Conservation (phyloP, 2,888 invertebrate species). For the Unio pictorum region DNA sequence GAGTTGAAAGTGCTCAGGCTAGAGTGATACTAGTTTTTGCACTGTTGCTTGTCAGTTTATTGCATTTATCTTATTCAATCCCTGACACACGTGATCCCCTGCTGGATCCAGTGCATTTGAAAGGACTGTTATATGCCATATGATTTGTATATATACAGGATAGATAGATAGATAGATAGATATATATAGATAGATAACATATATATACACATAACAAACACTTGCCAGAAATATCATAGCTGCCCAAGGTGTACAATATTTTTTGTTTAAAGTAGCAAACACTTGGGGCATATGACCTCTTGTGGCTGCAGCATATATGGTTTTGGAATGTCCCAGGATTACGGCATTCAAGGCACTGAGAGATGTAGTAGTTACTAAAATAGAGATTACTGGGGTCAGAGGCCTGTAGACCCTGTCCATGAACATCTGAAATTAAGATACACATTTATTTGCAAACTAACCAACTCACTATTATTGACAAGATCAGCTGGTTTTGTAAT, state of each 20-base stretch:
- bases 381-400: constrained; percentile 30
- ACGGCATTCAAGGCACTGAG: constrained; percentile 38
- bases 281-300: constrained; percentile 44
- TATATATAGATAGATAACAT: background rate
- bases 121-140: too few relatives aligned
- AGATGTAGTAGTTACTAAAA: constrained; percentile 33
- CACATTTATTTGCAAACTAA: background rate
- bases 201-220: background rate
- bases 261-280: constrained; percentile 39
- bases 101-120: too few relatives aligned
- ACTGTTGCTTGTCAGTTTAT: too few relatives aligned
- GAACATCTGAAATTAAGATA: constrained; percentile 19
- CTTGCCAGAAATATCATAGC: constrained; percentile 44
- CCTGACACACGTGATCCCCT: too few relatives aligned
- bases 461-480: too few relatives aligned
- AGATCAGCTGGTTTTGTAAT: background rate
- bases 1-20: too few relatives aligned
- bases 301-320: constrained; percentile 49
- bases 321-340: constrained; percentile 41
- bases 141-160: too few relatives aligned
- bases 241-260: constrained; percentile 50
- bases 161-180: background rate
- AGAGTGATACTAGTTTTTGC: too few relatives aligned
- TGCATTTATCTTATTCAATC: too few relatives aligned
- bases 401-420: constrained; percentile 30